These are phyloP conservation scores for Pyrrhia umbra DNA, from an alignment of 2,888 invertebrate species.

Conservation along the genomic window DNA sequence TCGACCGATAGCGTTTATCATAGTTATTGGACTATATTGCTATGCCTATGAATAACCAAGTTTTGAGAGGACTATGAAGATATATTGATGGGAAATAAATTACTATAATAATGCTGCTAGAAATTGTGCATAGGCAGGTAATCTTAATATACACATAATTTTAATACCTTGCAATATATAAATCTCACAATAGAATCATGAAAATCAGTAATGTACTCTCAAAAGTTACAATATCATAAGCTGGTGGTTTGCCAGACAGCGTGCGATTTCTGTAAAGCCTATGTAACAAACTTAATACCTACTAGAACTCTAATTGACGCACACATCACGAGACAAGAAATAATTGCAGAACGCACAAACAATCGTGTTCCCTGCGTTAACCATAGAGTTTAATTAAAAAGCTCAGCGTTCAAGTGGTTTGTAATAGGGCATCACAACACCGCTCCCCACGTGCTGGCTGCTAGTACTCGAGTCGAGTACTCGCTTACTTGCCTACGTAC, in stretches of 20 bases:
- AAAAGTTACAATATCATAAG: neutral
- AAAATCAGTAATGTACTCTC: neutral
- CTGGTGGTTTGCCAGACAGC: neutral
- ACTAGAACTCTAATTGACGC: conserved; percentile 1
- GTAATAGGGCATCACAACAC: conserved; percentile 85
- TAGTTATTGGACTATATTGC: conserved; percentile 34
- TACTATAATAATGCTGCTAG: no score
- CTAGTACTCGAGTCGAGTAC: conserved; percentile 70
- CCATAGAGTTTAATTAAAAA: conserved; percentile 83
- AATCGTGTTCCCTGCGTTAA: conserved; percentile 69
- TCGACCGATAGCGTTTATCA: conserved; percentile 35
- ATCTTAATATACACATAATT: neutral
- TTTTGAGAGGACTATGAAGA: neutral
- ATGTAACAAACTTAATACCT: neutral
- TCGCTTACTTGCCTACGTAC: conserved; percentile 53
- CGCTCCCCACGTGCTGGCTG: conserved; percentile 68
- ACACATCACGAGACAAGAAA: conserved; percentile 33
- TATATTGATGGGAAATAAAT: no score
- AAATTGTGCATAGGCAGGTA: no score
- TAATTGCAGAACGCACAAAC: conserved; percentile 58
- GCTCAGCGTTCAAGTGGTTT: conserved; percentile 78
- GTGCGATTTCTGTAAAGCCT: neutral
- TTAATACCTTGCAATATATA: no score
- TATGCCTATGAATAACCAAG: conserved; percentile 16
- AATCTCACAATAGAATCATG: neutral